Evolutionary conservation across 2,797 vertebrate species (phyloP).

Genomic region (Pangasius djambal): DNA sequence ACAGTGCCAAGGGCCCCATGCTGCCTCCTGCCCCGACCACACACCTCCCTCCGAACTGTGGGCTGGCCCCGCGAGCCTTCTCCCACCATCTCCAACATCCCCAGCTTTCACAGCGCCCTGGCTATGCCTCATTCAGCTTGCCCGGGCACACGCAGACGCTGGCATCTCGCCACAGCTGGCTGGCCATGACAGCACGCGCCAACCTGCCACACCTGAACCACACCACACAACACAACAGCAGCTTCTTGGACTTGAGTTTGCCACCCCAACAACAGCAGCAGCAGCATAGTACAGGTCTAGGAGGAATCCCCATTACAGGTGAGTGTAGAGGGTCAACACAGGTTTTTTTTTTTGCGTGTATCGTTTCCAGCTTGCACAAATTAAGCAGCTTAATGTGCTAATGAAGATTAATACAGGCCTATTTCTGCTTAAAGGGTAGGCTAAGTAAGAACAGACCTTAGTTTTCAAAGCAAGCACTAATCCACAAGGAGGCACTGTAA

Average conservation of each 20-base stretch:
- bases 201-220: conserved; percentile 89
- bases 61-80: conserved; percentile 83
- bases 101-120: conserved; percentile 82
- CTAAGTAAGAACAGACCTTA: background rate
- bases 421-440: background rate
- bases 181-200: conserved; percentile 80
- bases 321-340: conserved; percentile 59
- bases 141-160: conserved; percentile 50
- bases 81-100: conserved; percentile 83
- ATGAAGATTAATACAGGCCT: background rate
- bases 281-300: conserved; percentile 86
- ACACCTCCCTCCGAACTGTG: conserved; percentile 80
- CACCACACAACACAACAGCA: conserved; percentile 79
- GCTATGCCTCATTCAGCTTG: conserved; percentile 72
- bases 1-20: conserved; percentile 66
- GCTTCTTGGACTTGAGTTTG: conserved; percentile 91
- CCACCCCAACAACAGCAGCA: conserved; percentile 84
- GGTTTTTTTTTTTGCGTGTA: background rate
- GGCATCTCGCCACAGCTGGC: conserved; percentile 60
- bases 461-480: background rate
- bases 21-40: conserved; percentile 74
- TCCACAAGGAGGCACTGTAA: conserved; percentile 32
- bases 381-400: background rate
- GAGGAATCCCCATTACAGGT: conserved; percentile 90
- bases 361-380: background rate